Evolutionary conservation across 2,888 invertebrate genomes (phyloP), one percentile per base, ranked within the genome.

Genomic region (Mellilla xanthometata): DNA sequence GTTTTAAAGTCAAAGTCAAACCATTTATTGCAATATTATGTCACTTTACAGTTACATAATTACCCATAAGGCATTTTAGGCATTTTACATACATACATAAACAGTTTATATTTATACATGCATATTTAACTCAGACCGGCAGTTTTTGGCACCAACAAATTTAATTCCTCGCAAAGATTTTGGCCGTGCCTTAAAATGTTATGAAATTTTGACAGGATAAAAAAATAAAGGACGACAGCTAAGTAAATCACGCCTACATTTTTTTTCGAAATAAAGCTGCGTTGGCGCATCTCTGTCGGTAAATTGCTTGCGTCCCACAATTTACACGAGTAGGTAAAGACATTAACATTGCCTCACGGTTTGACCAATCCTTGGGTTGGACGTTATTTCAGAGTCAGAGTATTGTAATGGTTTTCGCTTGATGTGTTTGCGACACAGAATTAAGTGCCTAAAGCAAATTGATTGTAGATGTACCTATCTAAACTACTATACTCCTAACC

Each of bases 341-440:
- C 44, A 49, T 43, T 46, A 49, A 50, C 40, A 62, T 66, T 63
- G 52, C 62, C 49, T 52, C 62, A 61, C 43, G 52, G 39, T 32
- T 23, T 31, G 53, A 36, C 54, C 56, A 60, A 63, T 65, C 58
- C 62, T 61, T 56, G 44, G 50, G 50, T 57, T 48, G 38, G 28
- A 12, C 28, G 23, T 27, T 45, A 56, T 44, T 24, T 24, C 28
- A 36, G 28, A 28, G 63, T 61, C 62, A 52, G 45, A 52, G 56
- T 42, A 66, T 64, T 64, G 65, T 65, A 64, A 63, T 62, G 55
- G 58, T 60, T 55, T 63, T 58, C 52, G 53, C 59, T 62, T 42
- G 49, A 26, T 35, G 27, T 26, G 54, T 49, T 61, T 60, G 46
- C 61, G 28, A 60, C 54, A 63, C 26, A 28, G 43, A 49, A 49